Percentiles rank a stretch among this genome's conserved stretches.
phyloP scores from a whole-genome alignment of 37 sponge, comb jelly and placozoan genomes.

The Spongia lamella region DNA sequence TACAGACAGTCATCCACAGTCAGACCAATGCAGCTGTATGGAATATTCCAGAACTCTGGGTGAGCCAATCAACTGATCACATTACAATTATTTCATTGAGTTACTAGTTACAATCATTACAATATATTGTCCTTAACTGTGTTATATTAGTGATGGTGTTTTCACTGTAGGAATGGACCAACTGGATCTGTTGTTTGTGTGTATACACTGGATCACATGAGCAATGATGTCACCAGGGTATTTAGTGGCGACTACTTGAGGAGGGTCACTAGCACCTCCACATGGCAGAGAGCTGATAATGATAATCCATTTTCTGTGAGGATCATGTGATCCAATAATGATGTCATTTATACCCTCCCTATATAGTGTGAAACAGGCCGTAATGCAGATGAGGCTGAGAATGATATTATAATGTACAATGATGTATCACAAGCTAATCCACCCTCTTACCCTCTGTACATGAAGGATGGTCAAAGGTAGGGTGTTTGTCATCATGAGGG shows the following conservation, averaged over 20 bases:
- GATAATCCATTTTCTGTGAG: slow-evolving; percentile 26
- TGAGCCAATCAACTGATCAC: neutral
- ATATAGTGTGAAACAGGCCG: slow-evolving; percentile 35
- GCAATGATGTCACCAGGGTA: slow-evolving; percentile 35
- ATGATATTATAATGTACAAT: slow-evolving; percentile 32
- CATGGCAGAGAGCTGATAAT: neutral
- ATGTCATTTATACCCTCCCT: neutral
- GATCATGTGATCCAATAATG: neutral
- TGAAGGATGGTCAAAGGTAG: too few species aligned
- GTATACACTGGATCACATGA: slow-evolving; percentile 45
- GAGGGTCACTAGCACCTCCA: neutral
- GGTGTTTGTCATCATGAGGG: neutral
- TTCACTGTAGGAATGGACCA: slow-evolving; percentile 67
- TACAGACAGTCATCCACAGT: slow-evolving; percentile 1
- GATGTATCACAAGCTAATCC: slow-evolving; percentile 6
- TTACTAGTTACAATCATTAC: too few species aligned
- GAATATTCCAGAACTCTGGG: slow-evolving; percentile 50
- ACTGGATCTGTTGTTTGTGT: slow-evolving; percentile 82
- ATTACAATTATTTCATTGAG: neutral
- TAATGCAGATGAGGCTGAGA: slow-evolving; percentile 13
- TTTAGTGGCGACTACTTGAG: slow-evolving; percentile 46
- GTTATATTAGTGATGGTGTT: neutral
- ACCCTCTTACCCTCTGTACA: too few species aligned
- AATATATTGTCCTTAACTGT: neutral
- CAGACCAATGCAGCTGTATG: slow-evolving; percentile 44